phyloP scores from a whole-genome alignment of 37 sponge, comb jelly and placozoan species.

The Cladorhizidae sp. region DNA sequence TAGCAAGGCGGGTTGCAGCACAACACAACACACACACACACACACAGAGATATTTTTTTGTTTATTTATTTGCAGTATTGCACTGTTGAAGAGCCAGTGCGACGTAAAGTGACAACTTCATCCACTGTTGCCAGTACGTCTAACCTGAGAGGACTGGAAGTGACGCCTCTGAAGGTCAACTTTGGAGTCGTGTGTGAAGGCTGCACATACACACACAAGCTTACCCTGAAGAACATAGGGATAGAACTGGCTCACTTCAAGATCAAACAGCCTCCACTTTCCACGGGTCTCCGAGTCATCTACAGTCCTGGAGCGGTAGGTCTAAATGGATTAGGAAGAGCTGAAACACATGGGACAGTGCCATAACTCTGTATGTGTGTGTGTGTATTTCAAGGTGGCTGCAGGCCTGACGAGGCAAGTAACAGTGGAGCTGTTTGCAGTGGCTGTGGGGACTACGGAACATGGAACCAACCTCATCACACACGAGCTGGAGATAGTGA shows the following conservation, averaged over 20 bases:
- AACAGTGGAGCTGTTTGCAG: slow-evolving; percentile 81
- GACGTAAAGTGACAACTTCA: slow-evolving; percentile 75
- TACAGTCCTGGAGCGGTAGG: slow-evolving; percentile 86
- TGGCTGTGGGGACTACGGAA: slow-evolving; percentile 81
- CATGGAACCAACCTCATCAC: slow-evolving; percentile 54
- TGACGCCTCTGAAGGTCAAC: slow-evolving; percentile 69
- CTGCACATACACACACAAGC: slow-evolving; percentile 62
- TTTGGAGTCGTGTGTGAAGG: slow-evolving; percentile 88
- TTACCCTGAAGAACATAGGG: slow-evolving; percentile 81
- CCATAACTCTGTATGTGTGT: background rate
- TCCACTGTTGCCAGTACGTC: slow-evolving; percentile 31
- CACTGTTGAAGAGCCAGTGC: slow-evolving; percentile 68
- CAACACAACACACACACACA: too few relatives aligned
- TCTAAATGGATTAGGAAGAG: background rate
- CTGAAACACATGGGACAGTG: background rate
- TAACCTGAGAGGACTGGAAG: slow-evolving; percentile 69
- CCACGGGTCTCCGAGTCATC: slow-evolving; percentile 74
- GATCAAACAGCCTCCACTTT: slow-evolving; percentile 88
- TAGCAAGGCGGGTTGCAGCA: too few relatives aligned
- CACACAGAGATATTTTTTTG: too few relatives aligned
- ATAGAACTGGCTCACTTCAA: slow-evolving; percentile 80
- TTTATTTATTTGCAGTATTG: slow-evolving; percentile 45
- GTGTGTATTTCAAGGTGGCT: slow-evolving; percentile 68
- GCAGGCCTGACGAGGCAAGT: slow-evolving; percentile 85
- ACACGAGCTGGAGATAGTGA: slow-evolving; percentile 72